phyloP scores from a whole-genome alignment of 2,888 invertebrate genomes.

The Hybos culiciformis region DNA sequence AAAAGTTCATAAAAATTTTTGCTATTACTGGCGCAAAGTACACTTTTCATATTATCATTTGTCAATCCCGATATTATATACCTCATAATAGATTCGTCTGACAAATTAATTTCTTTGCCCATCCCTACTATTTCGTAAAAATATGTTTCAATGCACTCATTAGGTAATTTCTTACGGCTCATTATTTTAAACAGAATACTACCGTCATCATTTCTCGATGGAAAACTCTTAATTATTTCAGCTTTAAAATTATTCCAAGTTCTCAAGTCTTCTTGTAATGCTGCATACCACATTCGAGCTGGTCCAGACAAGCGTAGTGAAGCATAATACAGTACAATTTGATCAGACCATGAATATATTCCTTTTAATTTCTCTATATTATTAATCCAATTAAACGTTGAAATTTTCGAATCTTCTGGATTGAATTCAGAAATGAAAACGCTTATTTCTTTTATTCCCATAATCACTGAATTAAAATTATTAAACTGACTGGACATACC shows the following conservation, averaged over 20 bases:
- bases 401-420: neutral
- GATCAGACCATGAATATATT: neutral
- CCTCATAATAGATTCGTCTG: neutral
- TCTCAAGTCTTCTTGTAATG: neutral
- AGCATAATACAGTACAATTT: slow-evolving; percentile 1
- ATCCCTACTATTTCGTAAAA: neutral
- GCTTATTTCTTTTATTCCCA: slow-evolving; percentile 3
- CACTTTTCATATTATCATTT: neutral
- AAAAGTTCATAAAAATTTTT: neutral
- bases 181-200: neutral
- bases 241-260: neutral
- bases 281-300: neutral
- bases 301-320: slow-evolving; percentile 1
- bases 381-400: neutral
- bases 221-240: neutral
- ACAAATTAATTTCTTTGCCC: neutral
- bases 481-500: too few species aligned
- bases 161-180: neutral
- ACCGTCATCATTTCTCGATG: neutral
- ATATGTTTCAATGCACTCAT: neutral
- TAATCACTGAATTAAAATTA: too few species aligned
- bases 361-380: neutral
- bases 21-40: neutral
- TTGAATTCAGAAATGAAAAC: neutral
- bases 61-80: neutral